phyloP scores from a whole-genome alignment of 2,888 invertebrate species.

The Lasioglossum villosulum region DNA sequence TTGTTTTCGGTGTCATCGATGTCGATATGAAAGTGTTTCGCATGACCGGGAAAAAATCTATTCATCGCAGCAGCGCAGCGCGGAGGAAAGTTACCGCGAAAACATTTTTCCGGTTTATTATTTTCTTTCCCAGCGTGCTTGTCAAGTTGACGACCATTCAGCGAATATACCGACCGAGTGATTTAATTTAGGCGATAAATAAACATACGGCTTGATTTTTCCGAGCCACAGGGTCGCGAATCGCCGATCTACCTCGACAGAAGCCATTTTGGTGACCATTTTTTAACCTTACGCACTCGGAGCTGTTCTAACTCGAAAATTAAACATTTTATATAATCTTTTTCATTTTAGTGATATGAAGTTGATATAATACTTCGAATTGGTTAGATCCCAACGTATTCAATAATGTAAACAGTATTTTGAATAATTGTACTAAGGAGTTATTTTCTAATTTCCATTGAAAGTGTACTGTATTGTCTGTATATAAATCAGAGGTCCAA shows the following conservation, averaged over 20 bases:
- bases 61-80: background rate
- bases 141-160: background rate
- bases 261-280: background rate
- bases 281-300: background rate
- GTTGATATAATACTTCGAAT: too few relatives aligned
- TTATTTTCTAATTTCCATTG: background rate
- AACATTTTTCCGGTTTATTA: background rate
- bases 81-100: background rate
- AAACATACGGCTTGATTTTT: background rate
- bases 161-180: background rate
- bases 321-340: too few relatives aligned
- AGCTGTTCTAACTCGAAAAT: too few relatives aligned
- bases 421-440: too few relatives aligned
- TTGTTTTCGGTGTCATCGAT: background rate
- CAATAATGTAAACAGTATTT: too few relatives aligned
- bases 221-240: too few relatives aligned
- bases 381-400: too few relatives aligned
- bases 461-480: too few relatives aligned
- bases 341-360: too few relatives aligned
- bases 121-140: background rate
- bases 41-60: background rate
- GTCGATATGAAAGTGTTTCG: conserved; percentile 15
- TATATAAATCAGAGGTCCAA: too few relatives aligned
- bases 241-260: background rate
- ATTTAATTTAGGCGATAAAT: background rate